Evolutionary conservation across 2,888 invertebrate genomes (phyloP).

Genomic region (Acronicta psi): DNA sequence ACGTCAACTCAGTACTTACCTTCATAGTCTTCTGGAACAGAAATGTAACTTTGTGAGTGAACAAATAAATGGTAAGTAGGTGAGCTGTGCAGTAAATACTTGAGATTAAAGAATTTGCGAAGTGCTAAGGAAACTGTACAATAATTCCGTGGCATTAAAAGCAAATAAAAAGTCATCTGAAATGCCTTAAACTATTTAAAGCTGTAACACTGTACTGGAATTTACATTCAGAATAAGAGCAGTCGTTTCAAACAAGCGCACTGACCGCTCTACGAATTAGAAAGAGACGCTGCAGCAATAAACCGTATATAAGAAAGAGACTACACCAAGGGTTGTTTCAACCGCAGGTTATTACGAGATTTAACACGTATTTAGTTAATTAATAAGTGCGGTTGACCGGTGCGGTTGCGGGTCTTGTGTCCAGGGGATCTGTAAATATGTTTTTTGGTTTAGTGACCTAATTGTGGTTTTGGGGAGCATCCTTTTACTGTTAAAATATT

Average conservation of each 20-base stretch:
- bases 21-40: neutral
- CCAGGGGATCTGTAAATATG: slow-evolving; percentile 81
- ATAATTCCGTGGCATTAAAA: too few species aligned
- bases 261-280: slow-evolving; percentile 59
- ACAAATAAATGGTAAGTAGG: too few species aligned
- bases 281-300: slow-evolving; percentile 63
- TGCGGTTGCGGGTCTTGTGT: slow-evolving; percentile 73
- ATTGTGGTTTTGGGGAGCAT: slow-evolving; percentile 70
- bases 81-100: too few species aligned
- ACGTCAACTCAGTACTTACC: neutral
- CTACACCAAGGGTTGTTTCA: slow-evolving; percentile 72
- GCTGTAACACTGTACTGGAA: neutral
- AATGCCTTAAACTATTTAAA: too few species aligned
- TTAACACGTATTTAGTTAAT: slow-evolving; percentile 88
- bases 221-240: slow-evolving; percentile 8
- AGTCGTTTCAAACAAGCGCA: slow-evolving; percentile 19
- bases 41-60: slow-evolving; percentile 1
- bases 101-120: too few species aligned
- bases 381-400: slow-evolving; percentile 86
- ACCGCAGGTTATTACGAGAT: slow-evolving; percentile 87
- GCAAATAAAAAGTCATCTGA: too few species aligned
- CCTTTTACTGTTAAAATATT: slow-evolving; percentile 50
- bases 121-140: too few species aligned
- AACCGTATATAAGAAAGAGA: slow-evolving; percentile 70
- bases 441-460: slow-evolving; percentile 81